Evolutionary conservation across 2,888 invertebrate species (phyloP), one percentile per base, ranked within the genome.

Genomic region (Caenorhabditis afra): DNA sequence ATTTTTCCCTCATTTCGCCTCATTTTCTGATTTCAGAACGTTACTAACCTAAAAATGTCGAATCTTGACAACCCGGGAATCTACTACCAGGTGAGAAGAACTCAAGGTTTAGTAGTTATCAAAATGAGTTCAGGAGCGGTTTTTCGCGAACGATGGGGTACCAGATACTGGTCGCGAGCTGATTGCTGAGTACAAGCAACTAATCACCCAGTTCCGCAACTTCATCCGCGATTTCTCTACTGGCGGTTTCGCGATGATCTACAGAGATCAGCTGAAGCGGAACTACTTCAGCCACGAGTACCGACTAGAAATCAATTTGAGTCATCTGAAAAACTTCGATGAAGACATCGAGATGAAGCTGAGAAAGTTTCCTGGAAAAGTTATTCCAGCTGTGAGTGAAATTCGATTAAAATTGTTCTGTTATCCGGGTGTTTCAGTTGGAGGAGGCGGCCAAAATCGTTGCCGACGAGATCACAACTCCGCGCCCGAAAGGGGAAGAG

Each of bases 391-490:
- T 85, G 93, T 93, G 90, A 89, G 90, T 87, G 59, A 23, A 10
- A 44, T 55, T 18, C 23, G 29, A 7, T n/a, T 49, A 23, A 23
- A 7, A 22, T 70, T 47, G 35, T 12, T 18, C 11, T 16, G 7
- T 16, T 3, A 57, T 7, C 3, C n/a, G 14, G 3, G 39, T 39
- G 2, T 41, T 29, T 22, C 20, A 93, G 92, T 94, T 99, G 90
- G 99, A 99, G 92, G 97, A 97, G 91, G 97, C 97, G 44, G 96
- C 96, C 0, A 95, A 94, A 91, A 97, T 97, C 91, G 95, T 97
- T 53, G 98, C 95, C 0, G 97, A 98, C 93, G 98, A 98, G 91
- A 92, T 99, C 20, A 98, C 97, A 16, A 93, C 94, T 12, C 97
- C 98, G 0, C 93, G 97, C 70, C 95, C 96, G 0, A 94, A 94